Evolutionary conservation across 2,113 vertebrate species (phyloP).

Genomic region (Catagonus wagneri): DNA sequence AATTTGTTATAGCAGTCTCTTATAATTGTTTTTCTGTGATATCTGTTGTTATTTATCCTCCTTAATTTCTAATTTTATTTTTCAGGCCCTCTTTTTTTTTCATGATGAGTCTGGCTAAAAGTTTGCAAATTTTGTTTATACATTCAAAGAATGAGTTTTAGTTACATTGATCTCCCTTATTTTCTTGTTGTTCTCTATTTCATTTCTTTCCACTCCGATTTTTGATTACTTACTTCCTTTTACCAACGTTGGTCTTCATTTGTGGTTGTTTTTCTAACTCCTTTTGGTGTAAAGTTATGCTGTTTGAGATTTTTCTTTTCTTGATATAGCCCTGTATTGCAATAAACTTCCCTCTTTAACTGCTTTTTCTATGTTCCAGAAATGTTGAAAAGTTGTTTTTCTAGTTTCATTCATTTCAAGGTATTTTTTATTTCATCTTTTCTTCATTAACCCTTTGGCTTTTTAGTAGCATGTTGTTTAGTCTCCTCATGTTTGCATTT

Average conservation of each 20-base stretch:
- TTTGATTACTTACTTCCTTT: background rate
- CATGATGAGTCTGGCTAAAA: background rate
- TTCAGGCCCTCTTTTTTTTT: background rate
- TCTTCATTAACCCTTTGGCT: background rate
- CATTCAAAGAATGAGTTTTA: background rate
- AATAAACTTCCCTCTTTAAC: background rate
- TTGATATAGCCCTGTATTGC: background rate
- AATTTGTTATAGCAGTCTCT: background rate
- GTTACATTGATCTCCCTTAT: background rate
- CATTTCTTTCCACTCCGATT: background rate
- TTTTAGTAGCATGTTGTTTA: background rate
- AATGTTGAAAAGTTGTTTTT: background rate
- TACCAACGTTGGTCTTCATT: background rate
- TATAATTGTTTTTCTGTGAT: background rate
- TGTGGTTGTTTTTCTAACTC: background rate
- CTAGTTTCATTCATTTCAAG: background rate
- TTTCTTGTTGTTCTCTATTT: background rate
- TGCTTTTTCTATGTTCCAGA: background rate
- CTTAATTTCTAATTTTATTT: background rate
- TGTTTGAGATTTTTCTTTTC: background rate
- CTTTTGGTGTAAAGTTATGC: background rate
- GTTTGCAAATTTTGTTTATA: background rate
- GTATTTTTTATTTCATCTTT: background rate
- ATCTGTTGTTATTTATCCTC: background rate
- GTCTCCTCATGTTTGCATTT: background rate